A percentile compares a stretch with the other conserved stretches of the same genome.
Conservation (phyloP, 2,797 vertebrate species). For the Delichon dasypus region DNA sequence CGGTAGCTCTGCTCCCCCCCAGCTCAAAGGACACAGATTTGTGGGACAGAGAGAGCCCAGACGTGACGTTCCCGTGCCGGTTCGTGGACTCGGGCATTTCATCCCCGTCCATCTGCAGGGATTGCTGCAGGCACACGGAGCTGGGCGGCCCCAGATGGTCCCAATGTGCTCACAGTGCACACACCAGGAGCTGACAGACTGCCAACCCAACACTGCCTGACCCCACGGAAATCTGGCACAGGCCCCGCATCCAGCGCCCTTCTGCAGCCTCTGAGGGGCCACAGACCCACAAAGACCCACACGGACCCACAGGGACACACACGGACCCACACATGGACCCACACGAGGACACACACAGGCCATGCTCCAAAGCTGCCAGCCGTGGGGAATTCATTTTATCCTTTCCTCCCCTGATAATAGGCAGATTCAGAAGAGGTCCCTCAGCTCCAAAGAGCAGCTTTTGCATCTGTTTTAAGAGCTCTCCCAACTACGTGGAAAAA, state of each 20-base stretch:
- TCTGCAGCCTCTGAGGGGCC: background rate
- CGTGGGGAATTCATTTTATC: background rate
- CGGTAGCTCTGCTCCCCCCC: background rate
- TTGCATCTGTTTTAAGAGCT: background rate
- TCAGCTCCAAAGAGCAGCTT: background rate
- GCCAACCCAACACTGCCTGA: background rate
- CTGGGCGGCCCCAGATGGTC: background rate
- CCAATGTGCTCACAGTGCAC: background rate
- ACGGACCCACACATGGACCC: too few species aligned
- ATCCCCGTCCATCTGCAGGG: background rate
- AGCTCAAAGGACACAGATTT: background rate
- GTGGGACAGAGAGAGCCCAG: background rate
- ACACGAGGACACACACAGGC: too few species aligned
- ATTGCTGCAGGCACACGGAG: background rate
- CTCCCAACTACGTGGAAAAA: background rate
- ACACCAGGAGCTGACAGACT: background rate
- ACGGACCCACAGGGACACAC: too few species aligned
- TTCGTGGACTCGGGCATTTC: too few species aligned
- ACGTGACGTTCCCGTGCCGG: rapidly evolving
- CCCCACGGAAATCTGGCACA: background rate
- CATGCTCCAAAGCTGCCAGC: background rate
- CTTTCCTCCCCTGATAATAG: background rate
- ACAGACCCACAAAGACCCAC: background rate
- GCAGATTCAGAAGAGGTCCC: background rate
- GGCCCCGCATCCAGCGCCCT: background rate